A percentile compares a stretch with the other conserved stretches of the same genome.
These are phyloP conservation scores for Pseudomyrmex pallidus DNA, from an alignment of 1,140 invertebrate species.

Conservation along the genomic window DNA sequence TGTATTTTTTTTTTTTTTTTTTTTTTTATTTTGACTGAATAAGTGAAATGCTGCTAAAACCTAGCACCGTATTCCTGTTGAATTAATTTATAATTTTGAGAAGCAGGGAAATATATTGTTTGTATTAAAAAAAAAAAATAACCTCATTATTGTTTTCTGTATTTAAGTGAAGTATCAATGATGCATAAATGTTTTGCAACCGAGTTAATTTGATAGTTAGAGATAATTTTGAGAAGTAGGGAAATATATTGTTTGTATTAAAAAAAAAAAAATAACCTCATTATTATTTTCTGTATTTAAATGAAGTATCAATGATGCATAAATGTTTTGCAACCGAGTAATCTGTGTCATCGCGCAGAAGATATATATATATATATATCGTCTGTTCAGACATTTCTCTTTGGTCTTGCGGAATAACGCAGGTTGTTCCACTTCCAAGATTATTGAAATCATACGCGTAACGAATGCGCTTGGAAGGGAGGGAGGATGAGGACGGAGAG, in stretches of 20 bases:
- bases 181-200: background rate
- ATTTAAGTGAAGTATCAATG: background rate
- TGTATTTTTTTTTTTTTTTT: conserved; percentile 2
- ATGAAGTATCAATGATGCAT: background rate
- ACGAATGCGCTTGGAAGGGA: conserved; percentile 30
- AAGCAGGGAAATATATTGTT: no score
- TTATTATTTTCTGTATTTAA: background rate
- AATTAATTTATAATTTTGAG: no score
- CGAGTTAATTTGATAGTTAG: no score
- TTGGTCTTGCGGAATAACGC: background rate
- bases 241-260: background rate
- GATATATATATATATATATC: background rate
- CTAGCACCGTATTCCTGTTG: no score
- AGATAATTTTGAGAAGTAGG: no score
- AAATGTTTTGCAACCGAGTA: background rate
- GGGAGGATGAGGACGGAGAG: conserved; percentile 1
- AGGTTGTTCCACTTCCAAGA: conserved; percentile 19
- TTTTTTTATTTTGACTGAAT: background rate
- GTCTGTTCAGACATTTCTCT: background rate
- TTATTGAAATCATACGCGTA: conserved; percentile 61
- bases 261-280: background rate
- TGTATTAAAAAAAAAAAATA: background rate
- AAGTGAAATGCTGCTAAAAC: no score
- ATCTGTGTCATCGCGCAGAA: background rate
- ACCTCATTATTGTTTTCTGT: background rate